These are phyloP conservation scores for Cisticola juncidis DNA, from an alignment of 2,113 vertebrate genomes.

Conservation along the genomic window DNA sequence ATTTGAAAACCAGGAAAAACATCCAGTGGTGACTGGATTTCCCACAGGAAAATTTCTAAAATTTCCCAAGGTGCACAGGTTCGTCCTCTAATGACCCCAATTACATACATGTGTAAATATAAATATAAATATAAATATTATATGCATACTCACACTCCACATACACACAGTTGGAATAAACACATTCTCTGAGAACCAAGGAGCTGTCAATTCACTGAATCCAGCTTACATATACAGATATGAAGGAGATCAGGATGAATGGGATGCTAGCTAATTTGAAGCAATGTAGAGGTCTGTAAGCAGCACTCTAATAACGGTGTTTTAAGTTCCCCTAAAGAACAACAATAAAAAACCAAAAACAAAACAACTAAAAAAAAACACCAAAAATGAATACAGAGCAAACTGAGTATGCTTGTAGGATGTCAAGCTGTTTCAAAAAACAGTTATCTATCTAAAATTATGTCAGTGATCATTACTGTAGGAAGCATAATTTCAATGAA, in stretches of 20 bases:
- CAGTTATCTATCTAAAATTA: not conserved
- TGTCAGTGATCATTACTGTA: not conserved
- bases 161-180: not conserved
- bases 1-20: not conserved
- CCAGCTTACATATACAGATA: not conserved
- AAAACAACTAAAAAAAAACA: not conserved
- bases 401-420: not conserved
- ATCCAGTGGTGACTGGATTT: not conserved
- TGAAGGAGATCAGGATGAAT: not conserved
- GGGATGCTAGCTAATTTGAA: not conserved
- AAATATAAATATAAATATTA: not conserved
- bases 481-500: not conserved
- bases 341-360: not conserved
- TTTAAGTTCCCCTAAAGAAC: not conserved
- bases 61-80: not conserved
- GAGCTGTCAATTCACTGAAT: not conserved
- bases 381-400: not conserved
- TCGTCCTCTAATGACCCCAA: not conserved
- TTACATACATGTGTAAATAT: not conserved
- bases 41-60: not conserved
- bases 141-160: accelerated
- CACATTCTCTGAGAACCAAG: not conserved
- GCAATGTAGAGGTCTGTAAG: not conserved
- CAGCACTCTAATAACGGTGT: not conserved
- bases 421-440: not conserved